Base-by-base conservation (phyloP, 1,140 invertebrate species). In the Tetranychus urticae region DNA sequence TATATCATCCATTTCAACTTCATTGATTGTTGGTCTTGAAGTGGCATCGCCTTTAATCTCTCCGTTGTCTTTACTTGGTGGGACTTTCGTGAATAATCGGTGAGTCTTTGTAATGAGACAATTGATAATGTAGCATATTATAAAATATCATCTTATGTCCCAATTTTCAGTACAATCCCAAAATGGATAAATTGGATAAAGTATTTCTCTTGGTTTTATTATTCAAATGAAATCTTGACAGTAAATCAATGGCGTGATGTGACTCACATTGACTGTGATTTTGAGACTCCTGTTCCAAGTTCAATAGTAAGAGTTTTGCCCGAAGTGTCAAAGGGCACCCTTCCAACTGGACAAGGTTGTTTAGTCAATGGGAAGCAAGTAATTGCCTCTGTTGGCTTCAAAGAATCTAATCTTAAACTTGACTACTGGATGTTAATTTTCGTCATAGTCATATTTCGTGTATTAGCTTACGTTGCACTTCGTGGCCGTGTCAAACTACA, bases 131-230 rank as follows among this genome's bases (percentile, higher is more conserved):
- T 42, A 6, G 5, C 10, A 5, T 5, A 42, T 42, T 0, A 6
- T 10, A 42, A 42, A 6, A 6, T 6, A 42, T 1, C 23, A 23
- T 23, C 23, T 42, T 5, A 23, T 42, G 39, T 42, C 1, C 10
- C 39, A 10, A 10, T 42, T 42, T 42, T 63, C 65, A 86, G 84
- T 2, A 88, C 88, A 0, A 80, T 93, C 23, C 90, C 90, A 1
- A 70, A 76, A 0, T 96, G 91, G 68, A 83, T 96, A 59, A 77
- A 81, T 59, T 94, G 90, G 88, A 73, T 96, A 60, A 86, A 87
- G 13, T 88, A 90, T 71, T 71, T 96, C 23, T 94, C 89, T 0
- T 96, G 91, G 88, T 93, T 96, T 73, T 80, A 83, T 55, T 96
- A 92, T 71, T 86, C 84, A 47, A 91, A 89, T 73, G 90, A 94